phyloP scores from a whole-genome alignment of 2,113 vertebrate genomes.

The Picathartes gymnocephalus region DNA sequence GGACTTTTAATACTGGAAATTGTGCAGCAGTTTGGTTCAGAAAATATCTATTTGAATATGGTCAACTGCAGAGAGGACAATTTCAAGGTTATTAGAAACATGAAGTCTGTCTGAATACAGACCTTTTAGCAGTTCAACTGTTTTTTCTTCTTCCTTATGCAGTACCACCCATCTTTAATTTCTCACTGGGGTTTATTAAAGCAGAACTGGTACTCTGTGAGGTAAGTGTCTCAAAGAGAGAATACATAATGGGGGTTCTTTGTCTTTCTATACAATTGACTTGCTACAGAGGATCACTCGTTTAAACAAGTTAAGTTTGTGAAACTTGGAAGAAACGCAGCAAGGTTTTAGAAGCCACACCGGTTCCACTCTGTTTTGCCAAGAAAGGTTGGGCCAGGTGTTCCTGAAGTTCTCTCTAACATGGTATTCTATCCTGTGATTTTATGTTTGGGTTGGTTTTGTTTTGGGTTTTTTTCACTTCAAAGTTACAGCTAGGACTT shows the following conservation, averaged over 20 bases:
- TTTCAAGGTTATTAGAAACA: not conserved
- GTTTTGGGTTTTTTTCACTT: no score
- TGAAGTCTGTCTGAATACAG: not conserved
- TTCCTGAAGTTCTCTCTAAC: not conserved
- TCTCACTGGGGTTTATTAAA: not conserved
- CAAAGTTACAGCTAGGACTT: not conserved
- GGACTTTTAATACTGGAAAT: not conserved
- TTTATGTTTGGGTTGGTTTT: rapidly evolving
- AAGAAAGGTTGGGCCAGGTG: not conserved
- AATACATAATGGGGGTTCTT: not conserved
- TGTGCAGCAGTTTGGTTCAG: not conserved
- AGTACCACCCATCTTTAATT: not conserved
- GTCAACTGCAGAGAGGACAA: not conserved
- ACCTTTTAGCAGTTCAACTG: not conserved
- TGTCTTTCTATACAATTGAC: not conserved
- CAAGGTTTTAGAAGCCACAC: not conserved
- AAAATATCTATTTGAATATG: not conserved
- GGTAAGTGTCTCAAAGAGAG: rapidly evolving
- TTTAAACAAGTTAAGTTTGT: not conserved
- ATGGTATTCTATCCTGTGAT: not conserved
- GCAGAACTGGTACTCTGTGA: not conserved
- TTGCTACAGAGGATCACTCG: not conserved
- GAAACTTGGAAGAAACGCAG: not conserved
- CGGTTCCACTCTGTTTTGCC: not conserved
- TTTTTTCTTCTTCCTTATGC: not conserved